A percentile compares a stretch with the other conserved stretches of the same genome.
These are phyloP conservation scores for Caenorhabditis brenneri DNA, from an alignment of 1,140 invertebrate species.

Conservation along the genomic window DNA sequence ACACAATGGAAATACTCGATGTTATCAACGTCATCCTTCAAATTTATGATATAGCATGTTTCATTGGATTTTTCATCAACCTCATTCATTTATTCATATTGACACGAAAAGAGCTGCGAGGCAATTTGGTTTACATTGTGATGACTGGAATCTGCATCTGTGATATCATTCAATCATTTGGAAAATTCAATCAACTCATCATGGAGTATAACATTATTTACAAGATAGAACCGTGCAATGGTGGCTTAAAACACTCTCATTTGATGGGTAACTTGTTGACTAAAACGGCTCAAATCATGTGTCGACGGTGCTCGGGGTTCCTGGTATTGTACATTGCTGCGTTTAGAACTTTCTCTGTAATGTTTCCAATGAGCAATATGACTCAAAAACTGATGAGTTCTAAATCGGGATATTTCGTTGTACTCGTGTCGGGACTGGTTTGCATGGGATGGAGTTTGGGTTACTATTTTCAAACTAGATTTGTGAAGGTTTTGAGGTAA, in stretches of 20 bases:
- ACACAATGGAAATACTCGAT: no score
- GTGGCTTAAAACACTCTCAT: background rate
- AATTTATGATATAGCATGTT: background rate
- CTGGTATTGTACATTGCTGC: background rate
- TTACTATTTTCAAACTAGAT: background rate
- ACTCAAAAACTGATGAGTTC: background rate
- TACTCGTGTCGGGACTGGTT: background rate
- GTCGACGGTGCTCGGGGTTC: background rate
- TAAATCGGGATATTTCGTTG: background rate
- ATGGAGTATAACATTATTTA: background rate
- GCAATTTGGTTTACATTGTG: background rate
- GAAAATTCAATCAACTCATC: background rate
- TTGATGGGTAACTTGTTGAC: background rate
- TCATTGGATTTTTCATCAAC: background rate
- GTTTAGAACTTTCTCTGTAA: background rate
- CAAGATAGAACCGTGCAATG: background rate
- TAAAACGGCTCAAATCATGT: background rate
- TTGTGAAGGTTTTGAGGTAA: background rate
- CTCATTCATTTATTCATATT: background rate
- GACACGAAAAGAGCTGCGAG: background rate
- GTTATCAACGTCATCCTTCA: no score
- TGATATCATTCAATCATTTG: background rate
- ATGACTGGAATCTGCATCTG: background rate
- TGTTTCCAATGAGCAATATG: background rate
- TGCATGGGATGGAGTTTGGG: background rate